Conservation (phyloP, 2,888 invertebrate species). For the Hypsopygia costalis region DNA sequence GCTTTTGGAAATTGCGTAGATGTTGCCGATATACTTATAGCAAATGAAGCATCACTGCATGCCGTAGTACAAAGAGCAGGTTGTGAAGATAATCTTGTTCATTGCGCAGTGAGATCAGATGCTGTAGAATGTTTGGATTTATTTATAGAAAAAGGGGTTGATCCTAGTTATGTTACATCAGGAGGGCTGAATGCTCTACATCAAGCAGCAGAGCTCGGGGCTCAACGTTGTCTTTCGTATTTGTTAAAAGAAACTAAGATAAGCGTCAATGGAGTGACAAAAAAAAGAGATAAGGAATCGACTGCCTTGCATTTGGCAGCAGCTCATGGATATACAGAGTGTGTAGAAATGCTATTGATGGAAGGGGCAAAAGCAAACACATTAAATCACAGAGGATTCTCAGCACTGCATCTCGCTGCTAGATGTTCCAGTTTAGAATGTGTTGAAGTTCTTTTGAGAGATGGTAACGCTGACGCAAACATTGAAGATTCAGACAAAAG, state of each 20-base stretch:
- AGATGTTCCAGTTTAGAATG: conserved; percentile 90
- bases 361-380: conserved; percentile 89
- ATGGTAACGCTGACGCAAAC: conserved; percentile 88
- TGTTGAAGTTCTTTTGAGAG: conserved; percentile 87
- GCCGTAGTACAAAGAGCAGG: conserved; percentile 84
- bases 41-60: conserved; percentile 84
- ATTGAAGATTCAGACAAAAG: conserved; percentile 89
- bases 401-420: conserved; percentile 92
- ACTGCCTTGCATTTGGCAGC: conserved; percentile 93
- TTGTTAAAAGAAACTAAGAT: conserved; percentile 87
- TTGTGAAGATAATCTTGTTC: conserved; percentile 88
- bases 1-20: conserved; percentile 93
- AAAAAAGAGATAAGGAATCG: conserved; percentile 86
- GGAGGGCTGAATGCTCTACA: conserved; percentile 90
- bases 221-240: conserved; percentile 85
- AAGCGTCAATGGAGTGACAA: conserved; percentile 85
- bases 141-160: conserved; percentile 87
- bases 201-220: conserved; percentile 89
- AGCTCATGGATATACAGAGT: conserved; percentile 91
- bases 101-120: conserved; percentile 91
- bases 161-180: conserved; percentile 86
- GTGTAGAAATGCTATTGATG: conserved; percentile 87
- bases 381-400: conserved; percentile 89
- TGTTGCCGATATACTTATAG: conserved; percentile 87
- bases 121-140: conserved; percentile 88